Evolutionary conservation across 2,888 invertebrate genomes (phyloP).

Genomic region (Dorcus parallelipipedus): DNA sequence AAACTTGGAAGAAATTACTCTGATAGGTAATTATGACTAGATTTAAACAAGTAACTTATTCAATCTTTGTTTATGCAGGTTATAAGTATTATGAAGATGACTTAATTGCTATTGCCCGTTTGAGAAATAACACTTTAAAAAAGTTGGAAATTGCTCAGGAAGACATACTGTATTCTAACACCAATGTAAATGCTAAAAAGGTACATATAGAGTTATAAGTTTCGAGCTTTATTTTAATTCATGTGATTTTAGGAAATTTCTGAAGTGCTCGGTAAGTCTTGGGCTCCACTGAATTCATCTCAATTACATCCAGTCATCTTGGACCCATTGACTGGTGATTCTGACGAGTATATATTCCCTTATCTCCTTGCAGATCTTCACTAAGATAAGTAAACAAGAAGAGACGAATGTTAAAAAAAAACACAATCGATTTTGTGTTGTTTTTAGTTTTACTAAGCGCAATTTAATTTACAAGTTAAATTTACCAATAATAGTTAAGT

Average conservation of each 20-base stretch:
- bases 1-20: slow-evolving; percentile 56
- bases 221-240: background rate
- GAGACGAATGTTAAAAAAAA: background rate
- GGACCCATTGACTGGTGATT: slow-evolving; percentile 53
- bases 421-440: background rate
- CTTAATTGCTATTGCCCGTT: slow-evolving; percentile 62
- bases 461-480: no score
- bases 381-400: slow-evolving; percentile 34
- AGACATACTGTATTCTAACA: slow-evolving; percentile 42
- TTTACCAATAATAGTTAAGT: no score
- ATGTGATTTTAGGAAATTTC: slow-evolving; percentile 52
- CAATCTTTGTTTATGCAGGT: slow-evolving; percentile 39
- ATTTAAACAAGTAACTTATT: background rate
- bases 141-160: slow-evolving; percentile 57
- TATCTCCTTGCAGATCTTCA: slow-evolving; percentile 54
- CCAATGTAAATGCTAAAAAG: slow-evolving; percentile 13
- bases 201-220: background rate
- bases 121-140: slow-evolving; percentile 55
- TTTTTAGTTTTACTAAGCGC: background rate
- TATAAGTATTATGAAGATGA: slow-evolving; percentile 62
- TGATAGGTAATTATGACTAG: slow-evolving; percentile 44
- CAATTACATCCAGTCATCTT: slow-evolving; percentile 56
- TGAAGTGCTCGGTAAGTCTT: slow-evolving; percentile 54
- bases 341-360: slow-evolving; percentile 58
- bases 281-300: slow-evolving; percentile 54